phyloP scores from a whole-genome alignment of 2,113 vertebrate genomes.

The Sinocyclocheilus anophthalmus region DNA sequence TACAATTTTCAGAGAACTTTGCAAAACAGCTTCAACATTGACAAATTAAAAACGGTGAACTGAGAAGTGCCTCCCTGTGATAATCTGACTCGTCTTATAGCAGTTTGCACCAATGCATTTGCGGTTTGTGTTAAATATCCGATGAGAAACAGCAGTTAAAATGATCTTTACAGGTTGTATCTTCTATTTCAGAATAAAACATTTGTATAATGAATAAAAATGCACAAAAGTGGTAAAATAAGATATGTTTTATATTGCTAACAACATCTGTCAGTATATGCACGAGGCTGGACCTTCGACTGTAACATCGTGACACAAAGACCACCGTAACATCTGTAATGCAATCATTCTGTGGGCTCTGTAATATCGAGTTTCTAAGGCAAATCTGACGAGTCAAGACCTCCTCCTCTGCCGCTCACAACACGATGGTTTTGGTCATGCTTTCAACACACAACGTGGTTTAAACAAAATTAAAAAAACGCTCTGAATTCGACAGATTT shows the following conservation, averaged over 20 bases:
- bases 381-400: constrained; percentile 77
- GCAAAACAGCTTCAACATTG: constrained; percentile 68
- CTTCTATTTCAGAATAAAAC: not conserved
- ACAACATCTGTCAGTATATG: constrained; percentile 53
- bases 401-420: constrained; percentile 74
- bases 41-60: constrained; percentile 53
- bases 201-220: constrained; percentile 27
- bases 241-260: constrained; percentile 10
- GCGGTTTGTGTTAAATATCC: not conserved
- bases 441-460: constrained; percentile 74
- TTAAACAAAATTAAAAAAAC: not conserved
- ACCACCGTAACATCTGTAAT: not conserved
- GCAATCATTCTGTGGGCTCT: constrained; percentile 57
- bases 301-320: constrained; percentile 57
- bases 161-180: not conserved
- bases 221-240: constrained; percentile 34
- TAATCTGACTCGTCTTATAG: not conserved
- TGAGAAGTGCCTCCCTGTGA: not conserved
- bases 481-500: constrained; percentile 71
- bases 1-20: constrained; percentile 61
- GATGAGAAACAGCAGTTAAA: not conserved
- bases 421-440: constrained; percentile 81
- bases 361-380: constrained; percentile 73
- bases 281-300: constrained; percentile 67
- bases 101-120: not conserved